Conservation (phyloP, 2,113 vertebrate genomes). For the Erythrocebus patas region DNA sequence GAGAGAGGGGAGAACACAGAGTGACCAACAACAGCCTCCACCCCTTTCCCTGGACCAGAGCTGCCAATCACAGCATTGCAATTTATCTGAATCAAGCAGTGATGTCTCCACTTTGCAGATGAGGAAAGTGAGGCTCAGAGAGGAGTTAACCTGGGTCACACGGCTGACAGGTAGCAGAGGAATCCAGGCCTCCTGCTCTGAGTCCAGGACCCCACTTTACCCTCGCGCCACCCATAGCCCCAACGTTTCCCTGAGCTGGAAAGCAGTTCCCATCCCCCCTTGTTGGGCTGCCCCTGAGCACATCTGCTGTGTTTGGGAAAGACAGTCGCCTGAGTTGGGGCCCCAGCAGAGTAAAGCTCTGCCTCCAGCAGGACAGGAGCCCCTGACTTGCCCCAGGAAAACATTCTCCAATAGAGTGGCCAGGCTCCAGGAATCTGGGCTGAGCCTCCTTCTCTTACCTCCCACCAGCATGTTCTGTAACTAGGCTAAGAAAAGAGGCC, state of each 20-base stretch:
- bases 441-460: background rate
- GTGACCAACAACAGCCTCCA: background rate
- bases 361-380: background rate
- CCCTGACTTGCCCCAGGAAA: background rate
- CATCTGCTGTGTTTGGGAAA: background rate
- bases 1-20: background rate
- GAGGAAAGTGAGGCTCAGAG: background rate
- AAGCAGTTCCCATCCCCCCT: background rate
- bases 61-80: background rate
- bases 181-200: background rate
- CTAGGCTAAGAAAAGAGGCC: background rate
- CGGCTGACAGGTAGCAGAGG: background rate
- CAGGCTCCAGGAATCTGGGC: background rate
- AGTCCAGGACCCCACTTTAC: background rate
- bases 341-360: background rate
- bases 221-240: rapidly evolving
- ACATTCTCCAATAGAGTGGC: background rate
- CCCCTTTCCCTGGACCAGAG: background rate
- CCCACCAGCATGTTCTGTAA: background rate
- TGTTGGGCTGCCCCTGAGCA: background rate
- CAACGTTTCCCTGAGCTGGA: background rate
- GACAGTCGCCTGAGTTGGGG: background rate
- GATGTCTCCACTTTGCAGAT: background rate
- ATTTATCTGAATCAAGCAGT: background rate
- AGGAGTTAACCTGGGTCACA: background rate